Evolutionary conservation across 2,888 invertebrate species (phyloP).

Genomic region (Sinodicranocentrus sp.): DNA sequence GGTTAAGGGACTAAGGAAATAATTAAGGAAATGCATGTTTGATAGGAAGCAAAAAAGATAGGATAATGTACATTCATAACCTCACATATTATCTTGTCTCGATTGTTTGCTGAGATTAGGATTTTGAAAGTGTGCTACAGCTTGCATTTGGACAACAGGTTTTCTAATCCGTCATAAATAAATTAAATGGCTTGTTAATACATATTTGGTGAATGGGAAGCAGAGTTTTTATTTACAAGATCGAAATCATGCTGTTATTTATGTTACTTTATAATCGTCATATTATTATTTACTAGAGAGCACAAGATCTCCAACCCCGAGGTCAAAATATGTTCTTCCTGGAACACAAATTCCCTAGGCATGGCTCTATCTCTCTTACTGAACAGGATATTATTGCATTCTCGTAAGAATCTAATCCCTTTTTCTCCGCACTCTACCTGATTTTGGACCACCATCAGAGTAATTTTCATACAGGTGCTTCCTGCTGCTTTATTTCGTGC

Average conservation of each 20-base stretch:
- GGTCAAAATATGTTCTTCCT: neutral
- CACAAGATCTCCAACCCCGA: neutral
- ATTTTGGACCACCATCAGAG: no score
- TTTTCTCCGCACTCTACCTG: no score
- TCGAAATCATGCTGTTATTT: conserved; percentile 3
- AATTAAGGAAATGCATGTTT: conserved; percentile 6
- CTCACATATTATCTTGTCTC: neutral
- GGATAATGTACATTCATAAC: conserved; percentile 13
- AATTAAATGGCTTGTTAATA: neutral
- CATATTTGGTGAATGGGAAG: neutral
- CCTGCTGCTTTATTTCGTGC: no score
- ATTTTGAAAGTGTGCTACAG: neutral
- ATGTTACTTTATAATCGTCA: neutral
- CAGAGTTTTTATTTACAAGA: neutral
- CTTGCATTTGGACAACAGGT: conserved; percentile 18
- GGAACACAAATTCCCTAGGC: conserved; percentile 14
- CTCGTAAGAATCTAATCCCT: no score
- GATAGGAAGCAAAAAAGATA: neutral
- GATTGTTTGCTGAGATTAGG: neutral
- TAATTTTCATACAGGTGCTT: no score
- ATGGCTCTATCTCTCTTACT: no score
- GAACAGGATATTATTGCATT: no score
- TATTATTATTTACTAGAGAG: neutral
- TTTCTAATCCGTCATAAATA: conserved; percentile 32
- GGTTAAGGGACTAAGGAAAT: conserved; percentile 16